Percentiles rank a stretch among this genome's conserved stretches.
These are phyloP conservation scores for Forbesichthys agassizii DNA, from an alignment of 2,113 vertebrate genomes.

Conservation along the genomic window DNA sequence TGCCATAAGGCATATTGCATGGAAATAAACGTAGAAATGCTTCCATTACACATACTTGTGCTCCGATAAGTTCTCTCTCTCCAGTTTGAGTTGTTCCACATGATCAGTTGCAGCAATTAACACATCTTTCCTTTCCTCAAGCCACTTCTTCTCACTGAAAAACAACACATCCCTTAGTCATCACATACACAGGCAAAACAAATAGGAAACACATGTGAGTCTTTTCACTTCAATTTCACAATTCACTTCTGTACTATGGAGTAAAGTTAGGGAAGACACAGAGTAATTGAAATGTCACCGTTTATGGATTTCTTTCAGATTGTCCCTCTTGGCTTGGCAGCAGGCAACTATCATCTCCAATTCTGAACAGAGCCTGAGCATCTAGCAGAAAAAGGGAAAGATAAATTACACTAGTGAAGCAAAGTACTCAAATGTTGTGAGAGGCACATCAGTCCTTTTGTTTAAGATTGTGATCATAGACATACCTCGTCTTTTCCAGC, in stretches of 20 bases:
- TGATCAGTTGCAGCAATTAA: slow-evolving; percentile 56
- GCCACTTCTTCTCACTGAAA: slow-evolving; percentile 73
- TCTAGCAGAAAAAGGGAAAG: slow-evolving; percentile 45
- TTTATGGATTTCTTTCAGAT: slow-evolving; percentile 67
- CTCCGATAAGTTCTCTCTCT: slow-evolving; percentile 63
- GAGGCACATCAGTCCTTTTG: background rate
- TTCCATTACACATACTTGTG: slow-evolving; percentile 47
- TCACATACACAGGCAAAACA: slow-evolving; percentile 14
- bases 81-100: slow-evolving; percentile 40
- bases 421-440: background rate
- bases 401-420: background rate
- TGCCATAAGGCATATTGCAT: too few species aligned
- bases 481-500: slow-evolving; percentile 75
- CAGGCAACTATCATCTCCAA: slow-evolving; percentile 76
- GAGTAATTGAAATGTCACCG: slow-evolving; percentile 37
- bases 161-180: slow-evolving; percentile 7
- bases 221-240: background rate
- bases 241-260: background rate
- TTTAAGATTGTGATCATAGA: background rate
- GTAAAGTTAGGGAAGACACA: background rate
- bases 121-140: slow-evolving; percentile 70
- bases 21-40: background rate
- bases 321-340: slow-evolving; percentile 69
- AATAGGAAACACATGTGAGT: background rate
- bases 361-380: slow-evolving; percentile 70